phyloP scores from a whole-genome alignment of 2,113 vertebrate genomes.

The Myiozetetes cayanensis region DNA sequence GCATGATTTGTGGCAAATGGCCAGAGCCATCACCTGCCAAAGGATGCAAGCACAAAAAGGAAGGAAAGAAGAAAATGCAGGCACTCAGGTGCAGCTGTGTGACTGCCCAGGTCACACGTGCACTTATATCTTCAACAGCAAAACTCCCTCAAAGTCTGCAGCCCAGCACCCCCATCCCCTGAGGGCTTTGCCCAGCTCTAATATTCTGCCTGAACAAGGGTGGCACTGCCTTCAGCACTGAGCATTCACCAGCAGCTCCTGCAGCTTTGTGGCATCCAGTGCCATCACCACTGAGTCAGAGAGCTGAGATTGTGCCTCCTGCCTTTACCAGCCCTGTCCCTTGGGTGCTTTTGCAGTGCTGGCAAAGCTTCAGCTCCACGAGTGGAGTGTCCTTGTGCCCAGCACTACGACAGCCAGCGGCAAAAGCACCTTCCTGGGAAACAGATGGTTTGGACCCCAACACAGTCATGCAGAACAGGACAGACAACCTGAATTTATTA shows the following conservation, averaged over 20 bases:
- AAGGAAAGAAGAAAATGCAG: neutral
- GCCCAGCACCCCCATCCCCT: neutral
- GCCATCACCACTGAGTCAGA: neutral
- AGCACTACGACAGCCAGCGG: neutral
- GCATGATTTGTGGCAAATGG: neutral
- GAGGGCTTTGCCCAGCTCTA: neutral
- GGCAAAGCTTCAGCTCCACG: neutral
- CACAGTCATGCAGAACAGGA: neutral
- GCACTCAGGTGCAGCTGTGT: neutral
- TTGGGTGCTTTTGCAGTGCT: neutral
- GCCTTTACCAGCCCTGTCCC: neutral
- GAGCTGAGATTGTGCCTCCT: neutral
- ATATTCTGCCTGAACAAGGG: fast-evolving
- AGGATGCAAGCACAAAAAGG: neutral
- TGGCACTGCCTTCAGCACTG: neutral
- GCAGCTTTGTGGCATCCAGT: neutral
- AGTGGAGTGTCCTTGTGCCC: neutral
- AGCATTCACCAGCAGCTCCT: neutral
- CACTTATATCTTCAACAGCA: fast-evolving
- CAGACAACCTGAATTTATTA: neutral
- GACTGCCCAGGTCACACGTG: neutral
- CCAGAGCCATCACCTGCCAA: neutral
- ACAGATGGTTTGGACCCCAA: neutral
- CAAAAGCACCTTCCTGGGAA: neutral
- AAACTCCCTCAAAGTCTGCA: neutral